Percentiles rank a stretch among this genome's conserved stretches.
phyloP scores from a whole-genome alignment of 1,140 invertebrate genomes.

The Nixonia krombeini region DNA sequence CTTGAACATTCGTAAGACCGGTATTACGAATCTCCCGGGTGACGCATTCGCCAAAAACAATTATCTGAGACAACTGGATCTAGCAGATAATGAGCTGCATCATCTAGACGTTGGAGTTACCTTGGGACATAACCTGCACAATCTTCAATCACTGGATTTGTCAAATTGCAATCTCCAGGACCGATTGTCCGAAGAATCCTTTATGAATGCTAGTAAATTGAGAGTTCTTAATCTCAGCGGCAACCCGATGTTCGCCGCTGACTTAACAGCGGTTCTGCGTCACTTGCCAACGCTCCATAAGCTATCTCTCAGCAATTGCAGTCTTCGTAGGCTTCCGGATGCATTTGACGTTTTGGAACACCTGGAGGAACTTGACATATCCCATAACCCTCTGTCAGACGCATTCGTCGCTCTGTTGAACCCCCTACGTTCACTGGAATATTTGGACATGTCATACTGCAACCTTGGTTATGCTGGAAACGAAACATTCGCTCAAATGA shows the following conservation, averaged over 20 bases:
- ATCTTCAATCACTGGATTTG: conserved; percentile 78
- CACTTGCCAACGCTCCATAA: conserved; percentile 77
- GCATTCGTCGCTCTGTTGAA: conserved; percentile 79
- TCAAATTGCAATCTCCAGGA: conserved; percentile 80
- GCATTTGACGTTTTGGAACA: conserved; percentile 78
- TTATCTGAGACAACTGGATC: conserved; percentile 76
- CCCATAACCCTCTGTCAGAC: conserved; percentile 79
- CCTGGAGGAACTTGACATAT: conserved; percentile 79
- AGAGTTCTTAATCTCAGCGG: conserved; percentile 77
- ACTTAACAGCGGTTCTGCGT: conserved; percentile 77
- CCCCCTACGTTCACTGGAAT: conserved; percentile 77
- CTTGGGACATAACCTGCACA: conserved; percentile 77
- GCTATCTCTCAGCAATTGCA: conserved; percentile 79
- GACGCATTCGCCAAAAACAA: conserved; percentile 78
- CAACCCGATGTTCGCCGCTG: conserved; percentile 78
- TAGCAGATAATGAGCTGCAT: conserved; percentile 78
- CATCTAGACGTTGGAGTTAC: conserved; percentile 78
- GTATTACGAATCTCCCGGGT: conserved; percentile 75
- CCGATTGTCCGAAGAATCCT: conserved; percentile 78
- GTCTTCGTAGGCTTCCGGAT: conserved; percentile 75
- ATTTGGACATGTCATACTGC: conserved; percentile 82
- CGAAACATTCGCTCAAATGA: conserved; percentile 80
- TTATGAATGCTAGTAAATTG: conserved; percentile 78
- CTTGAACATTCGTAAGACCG: conserved; percentile 76
- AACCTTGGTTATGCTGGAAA: conserved; percentile 78